Evolutionary conservation across 2,797 vertebrate genomes (phyloP), one percentile per base, ranked within the genome.

Genomic region (Rhinophrynus dorsalis): DNA sequence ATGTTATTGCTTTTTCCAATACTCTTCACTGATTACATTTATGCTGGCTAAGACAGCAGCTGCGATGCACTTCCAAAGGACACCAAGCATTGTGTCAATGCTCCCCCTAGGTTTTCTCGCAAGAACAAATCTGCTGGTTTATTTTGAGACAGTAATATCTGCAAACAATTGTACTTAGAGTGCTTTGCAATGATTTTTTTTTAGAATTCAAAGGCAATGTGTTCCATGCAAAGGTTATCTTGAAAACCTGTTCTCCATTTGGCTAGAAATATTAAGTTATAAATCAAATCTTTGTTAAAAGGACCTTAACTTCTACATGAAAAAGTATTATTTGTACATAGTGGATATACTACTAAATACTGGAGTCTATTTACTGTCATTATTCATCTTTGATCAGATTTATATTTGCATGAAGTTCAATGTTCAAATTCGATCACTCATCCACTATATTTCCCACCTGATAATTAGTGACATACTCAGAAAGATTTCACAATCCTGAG

Each of bases 1-100:
- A 60, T 52, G 67, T 68, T 69, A 69, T 52, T 68, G 67, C n/a
- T 68, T 62, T 69, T 69, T 69, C 58, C 57, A 69, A 69, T 69
- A 69, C 67, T 62, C 6, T 59, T 62, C 12, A 44, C 67, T 69
- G 58, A 69, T 69, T 69, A 62, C 37, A 62, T 61, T 62, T 69
- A 61, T 69, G 57, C 37, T 55, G 27, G 37, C 47, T 61, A 69
- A 61, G 58, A 60, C 51, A 69, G 67, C 57, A 69, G 67, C 67
- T 69, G 67, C 29, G 48, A 44, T 52, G 29, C 48, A 44, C 47
- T 61, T 61, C 24, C 38, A 54, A 45, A 69, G 67, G 57, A 69
- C 57, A 69, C 47, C 47, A 52, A 52, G 58, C 48, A 45, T 55
- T 11, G 67, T 62, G 47, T 61, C 29, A 38, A 26, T 26, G 30